Evolutionary conservation across 2,113 vertebrate species (phyloP).

Genomic region (Puntigrus tetrazona): DNA sequence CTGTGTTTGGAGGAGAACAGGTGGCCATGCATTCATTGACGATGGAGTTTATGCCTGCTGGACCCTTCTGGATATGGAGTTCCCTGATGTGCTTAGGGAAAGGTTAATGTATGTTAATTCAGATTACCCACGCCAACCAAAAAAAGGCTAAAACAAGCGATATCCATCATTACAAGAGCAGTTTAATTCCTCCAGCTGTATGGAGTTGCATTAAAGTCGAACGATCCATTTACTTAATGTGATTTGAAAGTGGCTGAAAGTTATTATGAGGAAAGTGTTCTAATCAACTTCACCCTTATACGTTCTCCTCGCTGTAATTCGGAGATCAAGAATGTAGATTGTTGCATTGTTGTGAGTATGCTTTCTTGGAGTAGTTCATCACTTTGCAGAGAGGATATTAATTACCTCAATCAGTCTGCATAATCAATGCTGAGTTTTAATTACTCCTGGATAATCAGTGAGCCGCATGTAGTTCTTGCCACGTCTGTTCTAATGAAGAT

Average conservation of each 20-base stretch:
- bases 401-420: constrained; percentile 29
- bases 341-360: constrained; percentile 19
- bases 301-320: constrained; percentile 16
- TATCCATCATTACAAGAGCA: constrained; percentile 9
- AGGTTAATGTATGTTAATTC: constrained; percentile 54
- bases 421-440: constrained; percentile 34
- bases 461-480: constrained; percentile 3
- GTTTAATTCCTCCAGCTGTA: constrained; percentile 21
- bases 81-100: constrained; percentile 28
- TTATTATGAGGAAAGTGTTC: constrained; percentile 18
- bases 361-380: constrained; percentile 27
- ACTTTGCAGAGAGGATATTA: constrained; percentile 26
- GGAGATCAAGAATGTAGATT: constrained; percentile 12
- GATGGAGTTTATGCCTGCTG: constrained; percentile 19
- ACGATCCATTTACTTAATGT: not conserved
- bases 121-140: constrained; percentile 21
- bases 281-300: constrained; percentile 16
- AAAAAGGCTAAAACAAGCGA: constrained; percentile 11
- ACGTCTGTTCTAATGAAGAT: constrained; percentile 11
- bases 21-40: constrained; percentile 32
- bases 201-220: not conserved
- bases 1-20: constrained; percentile 3
- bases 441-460: constrained; percentile 28
- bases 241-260: constrained; percentile 20
- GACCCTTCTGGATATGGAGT: constrained; percentile 7